phyloP scores from a whole-genome alignment of 2,888 invertebrate genomes.

The Pseudeuparius sepicola region DNA sequence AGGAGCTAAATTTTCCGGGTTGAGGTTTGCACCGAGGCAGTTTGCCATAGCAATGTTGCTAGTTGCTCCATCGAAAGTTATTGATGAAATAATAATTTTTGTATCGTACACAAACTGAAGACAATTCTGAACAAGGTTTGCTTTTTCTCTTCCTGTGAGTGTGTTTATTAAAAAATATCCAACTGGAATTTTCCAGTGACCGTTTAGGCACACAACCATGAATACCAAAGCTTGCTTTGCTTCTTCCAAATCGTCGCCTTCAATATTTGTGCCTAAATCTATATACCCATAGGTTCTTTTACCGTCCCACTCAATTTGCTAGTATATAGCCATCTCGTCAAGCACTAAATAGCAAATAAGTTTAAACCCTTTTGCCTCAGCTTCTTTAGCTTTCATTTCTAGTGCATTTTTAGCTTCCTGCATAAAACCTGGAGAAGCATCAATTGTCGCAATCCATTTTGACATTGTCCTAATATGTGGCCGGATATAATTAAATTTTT shows the following conservation, averaged over 20 bases:
- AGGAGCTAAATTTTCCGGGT: too few relatives aligned
- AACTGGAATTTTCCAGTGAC: too few relatives aligned
- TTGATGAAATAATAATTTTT: too few relatives aligned
- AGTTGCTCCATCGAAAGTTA: too few relatives aligned
- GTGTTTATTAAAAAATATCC: constrained; percentile 14
- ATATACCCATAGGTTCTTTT: constrained; percentile 13
- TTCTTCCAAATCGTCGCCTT: constrained; percentile 11
- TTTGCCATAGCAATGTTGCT: too few relatives aligned
- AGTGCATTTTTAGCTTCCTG: constrained; percentile 1
- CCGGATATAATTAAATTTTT: background rate
- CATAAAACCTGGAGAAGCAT: constrained; percentile 2
- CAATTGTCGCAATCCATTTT: constrained; percentile 1
- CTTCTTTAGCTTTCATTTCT: constrained; percentile 1
- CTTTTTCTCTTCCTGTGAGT: constrained; percentile 13
- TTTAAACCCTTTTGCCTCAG: background rate
- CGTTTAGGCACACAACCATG: constrained; percentile 12
- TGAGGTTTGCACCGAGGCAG: too few relatives aligned
- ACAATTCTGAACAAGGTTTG: constrained; percentile 15
- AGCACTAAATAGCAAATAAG: constrained; percentile 10
- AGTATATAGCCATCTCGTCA: constrained; percentile 25
- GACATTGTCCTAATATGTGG: background rate
- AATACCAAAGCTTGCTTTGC: constrained; percentile 16
- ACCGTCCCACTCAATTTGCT: too few relatives aligned
- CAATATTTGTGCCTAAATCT: constrained; percentile 19
- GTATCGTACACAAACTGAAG: constrained; percentile 14